phyloP scores from a whole-genome alignment of 30 jellyfish, hydroid and myxozoan genomes.

The Rhopilema esculentum region DNA sequence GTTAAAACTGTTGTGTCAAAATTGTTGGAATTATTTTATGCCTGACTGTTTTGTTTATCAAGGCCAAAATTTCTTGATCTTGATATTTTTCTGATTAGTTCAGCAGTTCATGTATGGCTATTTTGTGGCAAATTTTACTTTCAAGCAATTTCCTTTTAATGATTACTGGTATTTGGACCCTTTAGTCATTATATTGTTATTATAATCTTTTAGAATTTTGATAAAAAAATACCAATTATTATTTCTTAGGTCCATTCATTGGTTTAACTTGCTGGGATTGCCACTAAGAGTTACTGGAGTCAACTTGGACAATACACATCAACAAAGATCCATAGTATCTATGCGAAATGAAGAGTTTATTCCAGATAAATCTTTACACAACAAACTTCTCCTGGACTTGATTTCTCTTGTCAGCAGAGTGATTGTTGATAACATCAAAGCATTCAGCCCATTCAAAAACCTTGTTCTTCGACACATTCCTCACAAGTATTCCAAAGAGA shows the following conservation, averaged over 20 bases:
- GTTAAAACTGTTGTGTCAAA: not conserved
- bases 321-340: slow-evolving; percentile 24
- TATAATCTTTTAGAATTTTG: not conserved
- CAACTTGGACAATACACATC: slow-evolving; percentile 5
- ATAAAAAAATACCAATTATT: not conserved
- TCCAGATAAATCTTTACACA: slow-evolving; percentile 18
- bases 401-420: slow-evolving; percentile 35
- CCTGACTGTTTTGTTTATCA: not conserved
- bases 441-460: slow-evolving; percentile 2
- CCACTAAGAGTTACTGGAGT: slow-evolving; percentile 29
- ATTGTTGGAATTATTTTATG: not conserved
- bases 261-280: slow-evolving; percentile 23
- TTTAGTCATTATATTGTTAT: not conserved
- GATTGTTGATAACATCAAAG: slow-evolving; percentile 31
- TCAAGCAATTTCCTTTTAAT: not conserved
- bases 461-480: slow-evolving; percentile 40
- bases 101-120: not conserved
- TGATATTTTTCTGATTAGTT: not conserved
- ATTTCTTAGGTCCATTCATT: slow-evolving; percentile 32
- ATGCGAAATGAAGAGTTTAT: slow-evolving; percentile 30
- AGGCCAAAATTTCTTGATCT: not conserved
- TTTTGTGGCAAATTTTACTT: not conserved
- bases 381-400: slow-evolving; percentile 25
- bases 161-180: not conserved
- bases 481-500: slow-evolving; percentile 39